These are phyloP conservation scores for Dicentrarchus labrax DNA, from an alignment of 2,113 vertebrate species.

Conservation along the genomic window DNA sequence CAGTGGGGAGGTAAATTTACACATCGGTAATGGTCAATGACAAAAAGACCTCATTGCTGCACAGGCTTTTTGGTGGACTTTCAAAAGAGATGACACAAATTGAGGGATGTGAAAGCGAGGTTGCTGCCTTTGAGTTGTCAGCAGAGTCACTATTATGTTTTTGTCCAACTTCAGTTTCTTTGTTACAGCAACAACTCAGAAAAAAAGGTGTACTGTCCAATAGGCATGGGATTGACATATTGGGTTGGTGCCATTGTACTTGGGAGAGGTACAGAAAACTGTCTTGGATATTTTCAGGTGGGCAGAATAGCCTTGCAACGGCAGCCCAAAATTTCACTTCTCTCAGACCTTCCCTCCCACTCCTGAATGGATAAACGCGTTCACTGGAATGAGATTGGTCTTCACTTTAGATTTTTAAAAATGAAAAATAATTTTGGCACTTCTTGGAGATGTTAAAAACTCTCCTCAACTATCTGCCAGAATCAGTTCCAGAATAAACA, in stretches of 20 bases:
- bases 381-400: constrained; percentile 1
- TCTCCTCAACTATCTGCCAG: constrained; percentile 25
- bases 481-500: constrained; percentile 18
- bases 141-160: not conserved
- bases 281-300: constrained; percentile 2
- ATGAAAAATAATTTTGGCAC: constrained; percentile 28
- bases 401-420: not conserved
- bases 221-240: not conserved
- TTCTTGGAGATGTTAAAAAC: not conserved
- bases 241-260: not conserved
- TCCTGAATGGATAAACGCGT: not conserved
- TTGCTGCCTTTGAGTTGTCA: constrained; percentile 7
- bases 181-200: not conserved
- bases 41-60: not conserved
- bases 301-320: not conserved
- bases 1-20: constrained; percentile 26
- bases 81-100: constrained; percentile 13
- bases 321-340: not conserved
- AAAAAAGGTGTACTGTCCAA: constrained; percentile 2
- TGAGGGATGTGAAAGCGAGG: not conserved
- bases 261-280: constrained; percentile 2
- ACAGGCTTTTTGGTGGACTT: constrained; percentile 3
- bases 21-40: constrained; percentile 36
- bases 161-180: constrained; percentile 4
- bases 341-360: not conserved